phyloP scores from a whole-genome alignment of 2,888 invertebrate genomes.

The Xestia c-nigrum region DNA sequence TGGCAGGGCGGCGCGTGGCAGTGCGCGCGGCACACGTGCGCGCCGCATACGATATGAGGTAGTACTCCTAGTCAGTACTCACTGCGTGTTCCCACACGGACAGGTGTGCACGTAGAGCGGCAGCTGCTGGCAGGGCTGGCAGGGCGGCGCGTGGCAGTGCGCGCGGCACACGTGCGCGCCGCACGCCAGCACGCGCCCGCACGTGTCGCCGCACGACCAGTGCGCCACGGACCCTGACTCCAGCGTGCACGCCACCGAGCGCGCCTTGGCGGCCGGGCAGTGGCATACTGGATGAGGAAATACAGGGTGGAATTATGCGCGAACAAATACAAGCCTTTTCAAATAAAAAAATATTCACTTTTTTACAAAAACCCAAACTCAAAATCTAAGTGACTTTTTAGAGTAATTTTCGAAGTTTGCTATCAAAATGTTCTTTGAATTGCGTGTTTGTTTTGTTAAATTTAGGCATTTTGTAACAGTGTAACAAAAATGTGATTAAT shows the following conservation, averaged over 20 bases:
- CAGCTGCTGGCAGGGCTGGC: constrained; percentile 91
- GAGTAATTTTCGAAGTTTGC: neutral
- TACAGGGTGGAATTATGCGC: neutral
- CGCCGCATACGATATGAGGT: neutral
- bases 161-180: constrained; percentile 97
- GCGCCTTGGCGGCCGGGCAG: constrained; percentile 78
- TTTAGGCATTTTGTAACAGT: neutral
- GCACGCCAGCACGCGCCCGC: constrained; percentile 95
- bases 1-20: too few relatives aligned
- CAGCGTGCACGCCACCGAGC: constrained; percentile 78
- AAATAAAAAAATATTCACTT: neutral
- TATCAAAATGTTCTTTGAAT: neutral
- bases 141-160: constrained; percentile 96
- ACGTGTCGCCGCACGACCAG: constrained; percentile 93
- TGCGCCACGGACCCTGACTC: constrained; percentile 61
- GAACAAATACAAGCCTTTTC: neutral
- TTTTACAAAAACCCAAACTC: neutral
- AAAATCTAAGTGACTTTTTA: neutral
- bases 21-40: too few relatives aligned
- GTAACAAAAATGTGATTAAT: neutral
- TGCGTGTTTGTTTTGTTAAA: neutral
- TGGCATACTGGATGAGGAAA: constrained; percentile 77
- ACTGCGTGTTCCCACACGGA: constrained; percentile 81
- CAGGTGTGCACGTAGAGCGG: constrained; percentile 78
- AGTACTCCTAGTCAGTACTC: too few relatives aligned